phyloP scores from a whole-genome alignment of 2,113 vertebrate genomes.

The Irena cyanogastra region DNA sequence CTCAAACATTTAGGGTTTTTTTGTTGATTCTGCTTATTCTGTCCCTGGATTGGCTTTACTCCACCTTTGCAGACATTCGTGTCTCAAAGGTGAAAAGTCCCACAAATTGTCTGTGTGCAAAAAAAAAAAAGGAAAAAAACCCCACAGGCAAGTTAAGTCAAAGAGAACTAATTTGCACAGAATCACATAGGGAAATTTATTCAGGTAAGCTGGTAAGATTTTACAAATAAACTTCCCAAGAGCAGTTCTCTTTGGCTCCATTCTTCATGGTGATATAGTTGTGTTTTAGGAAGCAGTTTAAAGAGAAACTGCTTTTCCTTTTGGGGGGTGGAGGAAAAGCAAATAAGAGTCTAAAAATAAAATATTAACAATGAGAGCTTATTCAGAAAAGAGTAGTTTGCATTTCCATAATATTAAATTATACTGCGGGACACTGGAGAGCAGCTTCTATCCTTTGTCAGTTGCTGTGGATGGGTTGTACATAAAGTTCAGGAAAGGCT shows the following conservation, averaged over 20 bases:
- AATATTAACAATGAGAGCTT: not conserved
- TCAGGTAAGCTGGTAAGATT: not conserved
- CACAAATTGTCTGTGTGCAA: not conserved
- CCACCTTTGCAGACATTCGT: not conserved
- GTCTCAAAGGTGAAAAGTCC: not conserved
- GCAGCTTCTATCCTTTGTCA: not conserved
- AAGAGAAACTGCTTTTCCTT: not conserved
- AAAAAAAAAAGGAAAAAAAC: not conserved
- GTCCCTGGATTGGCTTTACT: not conserved
- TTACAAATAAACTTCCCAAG: not conserved
- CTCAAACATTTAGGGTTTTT: not conserved
- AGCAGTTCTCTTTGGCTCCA: not conserved
- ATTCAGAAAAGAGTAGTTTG: not conserved
- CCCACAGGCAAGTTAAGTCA: not conserved
- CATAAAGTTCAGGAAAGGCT: not conserved
- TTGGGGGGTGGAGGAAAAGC: not conserved
- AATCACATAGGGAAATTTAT: not conserved
- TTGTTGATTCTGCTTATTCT: not conserved
- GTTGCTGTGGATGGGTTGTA: not conserved
- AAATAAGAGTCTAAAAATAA: not conserved
- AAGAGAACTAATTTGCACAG: not conserved
- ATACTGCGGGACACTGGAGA: not conserved
- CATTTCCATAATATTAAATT: not conserved
- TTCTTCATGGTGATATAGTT: not conserved
- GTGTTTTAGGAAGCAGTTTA: not conserved